Conservation (phyloP, 2,797 vertebrate genomes). For the Pogoniulus pusillus region DNA sequence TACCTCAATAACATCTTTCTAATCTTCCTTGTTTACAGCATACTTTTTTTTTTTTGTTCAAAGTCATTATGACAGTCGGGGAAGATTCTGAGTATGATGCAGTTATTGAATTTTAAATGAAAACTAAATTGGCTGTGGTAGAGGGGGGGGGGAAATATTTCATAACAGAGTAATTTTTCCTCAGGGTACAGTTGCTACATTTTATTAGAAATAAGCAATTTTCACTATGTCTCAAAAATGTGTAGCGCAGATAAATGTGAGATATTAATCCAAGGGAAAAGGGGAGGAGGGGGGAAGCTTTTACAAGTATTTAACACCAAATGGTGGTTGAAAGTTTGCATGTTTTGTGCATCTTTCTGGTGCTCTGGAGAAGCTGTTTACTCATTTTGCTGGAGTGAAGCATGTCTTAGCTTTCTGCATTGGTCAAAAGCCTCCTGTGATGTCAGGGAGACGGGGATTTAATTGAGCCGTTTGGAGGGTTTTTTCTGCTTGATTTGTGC, state of each 20-base stretch:
- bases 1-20: conserved; percentile 64
- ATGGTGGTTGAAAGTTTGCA: conserved; percentile 24
- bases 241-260: conserved; percentile 51
- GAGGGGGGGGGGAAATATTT: conserved; percentile 62
- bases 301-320: conserved; percentile 57
- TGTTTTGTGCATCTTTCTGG: conserved; percentile 14
- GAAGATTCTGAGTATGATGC: conserved; percentile 65
- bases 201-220: conserved; percentile 77
- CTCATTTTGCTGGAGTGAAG: not conserved
- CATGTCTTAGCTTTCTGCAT: not conserved
- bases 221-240: conserved; percentile 54
- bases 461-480: not conserved
- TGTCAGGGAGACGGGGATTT: not conserved
- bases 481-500: not conserved
- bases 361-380: conserved; percentile 1
- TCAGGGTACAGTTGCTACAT: conserved; percentile 62
- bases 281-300: not conserved
- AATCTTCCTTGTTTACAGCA: conserved; percentile 73
- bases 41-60: conserved; percentile 67
- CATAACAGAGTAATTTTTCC: conserved; percentile 73
- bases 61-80: conserved; percentile 62
- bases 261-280: conserved; percentile 55
- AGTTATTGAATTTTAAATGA: conserved; percentile 77
- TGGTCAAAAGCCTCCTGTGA: not conserved
- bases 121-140: conserved; percentile 73